Base-by-base conservation (phyloP, 1,140 invertebrate species). In the Listronotus oregonensis region DNA sequence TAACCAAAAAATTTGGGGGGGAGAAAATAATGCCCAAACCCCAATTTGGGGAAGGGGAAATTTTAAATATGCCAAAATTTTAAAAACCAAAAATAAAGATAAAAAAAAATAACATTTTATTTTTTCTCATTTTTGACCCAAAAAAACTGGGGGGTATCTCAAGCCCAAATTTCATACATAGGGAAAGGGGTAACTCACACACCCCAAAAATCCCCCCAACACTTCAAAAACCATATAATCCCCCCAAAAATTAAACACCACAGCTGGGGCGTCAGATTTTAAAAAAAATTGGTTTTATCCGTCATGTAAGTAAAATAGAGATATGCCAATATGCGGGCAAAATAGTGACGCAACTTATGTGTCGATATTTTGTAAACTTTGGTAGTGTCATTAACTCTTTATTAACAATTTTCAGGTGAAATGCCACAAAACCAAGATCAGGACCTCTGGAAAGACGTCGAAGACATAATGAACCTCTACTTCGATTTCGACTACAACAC, bases 381-480 rank as follows among this genome's bases (percentile, higher is more conserved):
- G n/a, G n/a, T n/a, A n/a, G n/a, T n/a, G 21, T 27, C 5, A 5
- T 5, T 3, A n/a, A n/a, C n/a, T 27, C 21, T 5, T 27, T 5
- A 3, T 1, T 12, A 14, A 10, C 6, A 27, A 54, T n/a, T 64
- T 64, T 46, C 47, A 86, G 85, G 85, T 78, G 79, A 82, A 64
- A 68, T 80, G 6, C 83, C 84, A 12, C 75, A 78, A 57, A 84
- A 85, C 62, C 82, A 83, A 7, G 83, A 85, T 46, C 73, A 78
- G 47, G 85, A 86, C 21, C 67, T 80, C 0, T 86, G 85, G 84
- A 71, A 73, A 11, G 79, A 83, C 39, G 42, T 21, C 6, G 78
- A 80, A 3, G 80, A 80, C 52, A 21, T 72, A 0, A 85, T 87
- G 83, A 85, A 86, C 66, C 79, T 87, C 68, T 74, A 81, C 58